Percentiles rank a stretch among this genome's conserved stretches.
These are phyloP conservation scores for Amblyjoppa proteus DNA, from an alignment of 2,888 invertebrate species.

Conservation along the genomic window DNA sequence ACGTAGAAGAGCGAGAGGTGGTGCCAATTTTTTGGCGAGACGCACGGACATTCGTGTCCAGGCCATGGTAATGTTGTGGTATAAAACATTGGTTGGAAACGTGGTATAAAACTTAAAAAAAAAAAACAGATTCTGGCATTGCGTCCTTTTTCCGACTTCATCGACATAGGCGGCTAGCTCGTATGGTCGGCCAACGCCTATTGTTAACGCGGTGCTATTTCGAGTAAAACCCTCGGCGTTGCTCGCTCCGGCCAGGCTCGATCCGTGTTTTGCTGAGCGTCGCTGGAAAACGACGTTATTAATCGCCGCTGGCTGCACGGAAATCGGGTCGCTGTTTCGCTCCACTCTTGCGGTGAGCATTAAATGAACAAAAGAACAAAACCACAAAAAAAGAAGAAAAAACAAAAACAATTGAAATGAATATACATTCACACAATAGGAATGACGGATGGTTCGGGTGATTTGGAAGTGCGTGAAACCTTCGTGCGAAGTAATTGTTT, in stretches of 20 bases:
- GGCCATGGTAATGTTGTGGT: slow-evolving; percentile 73
- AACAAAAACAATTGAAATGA: background rate
- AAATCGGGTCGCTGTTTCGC: slow-evolving; percentile 23
- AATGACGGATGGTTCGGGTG: slow-evolving; percentile 1
- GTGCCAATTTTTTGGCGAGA: slow-evolving; percentile 21
- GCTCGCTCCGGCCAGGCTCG: slow-evolving; percentile 34
- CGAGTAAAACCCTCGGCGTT: slow-evolving; percentile 41
- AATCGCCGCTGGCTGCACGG: slow-evolving; percentile 36
- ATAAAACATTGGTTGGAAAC: slow-evolving; percentile 53
- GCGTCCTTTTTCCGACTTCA: slow-evolving; percentile 50
- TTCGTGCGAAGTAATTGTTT: background rate
- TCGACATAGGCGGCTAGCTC: background rate
- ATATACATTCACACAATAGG: background rate
- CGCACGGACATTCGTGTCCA: slow-evolving; percentile 39
- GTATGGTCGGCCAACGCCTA: background rate
- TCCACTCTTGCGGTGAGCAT: slow-evolving; percentile 15
- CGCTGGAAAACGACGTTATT: slow-evolving; percentile 44
- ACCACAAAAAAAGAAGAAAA: background rate
- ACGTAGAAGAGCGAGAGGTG: slow-evolving; percentile 16
- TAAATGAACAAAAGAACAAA: slow-evolving; percentile 8
- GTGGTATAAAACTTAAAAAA: slow-evolving; percentile 67
- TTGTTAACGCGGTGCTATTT: slow-evolving; percentile 68
- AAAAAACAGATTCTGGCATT: slow-evolving; percentile 69
- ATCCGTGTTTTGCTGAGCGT: slow-evolving; percentile 49
- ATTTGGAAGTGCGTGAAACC: background rate